A percentile compares a stretch with the other conserved stretches of the same genome.
Conservation (phyloP, 1,140 invertebrate genomes). For the Platorchestia sp. region DNA sequence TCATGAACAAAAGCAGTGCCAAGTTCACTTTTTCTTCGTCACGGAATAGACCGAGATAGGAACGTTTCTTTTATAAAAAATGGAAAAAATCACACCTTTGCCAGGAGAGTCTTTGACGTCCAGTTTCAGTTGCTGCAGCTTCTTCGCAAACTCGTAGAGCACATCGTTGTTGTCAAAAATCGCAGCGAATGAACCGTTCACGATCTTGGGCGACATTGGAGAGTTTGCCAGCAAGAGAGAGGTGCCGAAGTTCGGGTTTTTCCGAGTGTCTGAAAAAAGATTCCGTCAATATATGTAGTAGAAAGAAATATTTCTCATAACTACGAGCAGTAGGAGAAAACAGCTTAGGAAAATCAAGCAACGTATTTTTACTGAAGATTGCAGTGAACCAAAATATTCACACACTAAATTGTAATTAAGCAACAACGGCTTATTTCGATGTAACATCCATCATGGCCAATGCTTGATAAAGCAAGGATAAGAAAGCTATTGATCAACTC, state of each 20-base stretch:
- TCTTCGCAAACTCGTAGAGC: conserved; percentile 81
- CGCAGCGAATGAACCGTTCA: conserved; percentile 96
- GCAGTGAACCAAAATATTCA: too few relatives aligned
- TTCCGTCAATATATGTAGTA: not conserved
- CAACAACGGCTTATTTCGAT: too few relatives aligned
- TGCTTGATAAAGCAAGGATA: too few relatives aligned
- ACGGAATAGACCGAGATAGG: not conserved
- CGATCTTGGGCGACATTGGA: conserved; percentile 96
- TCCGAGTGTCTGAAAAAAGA: conserved; percentile 78
- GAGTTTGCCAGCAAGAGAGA: conserved; percentile 89
- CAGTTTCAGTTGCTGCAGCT: conserved; percentile 75
- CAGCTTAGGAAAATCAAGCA: too few relatives aligned
- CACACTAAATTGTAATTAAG: too few relatives aligned
- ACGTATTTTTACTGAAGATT: too few relatives aligned
- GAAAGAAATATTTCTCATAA: not conserved
- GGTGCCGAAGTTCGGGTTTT: conserved; percentile 87
- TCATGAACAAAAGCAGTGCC: not conserved
- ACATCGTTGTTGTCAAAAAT: conserved; percentile 92
- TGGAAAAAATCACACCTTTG: conserved; percentile 58
- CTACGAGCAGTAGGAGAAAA: too few relatives aligned
- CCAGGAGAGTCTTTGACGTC: conserved; percentile 67
- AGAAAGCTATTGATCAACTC: too few relatives aligned
- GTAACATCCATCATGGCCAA: too few relatives aligned
- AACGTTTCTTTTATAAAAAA: not conserved
- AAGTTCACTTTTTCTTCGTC: not conserved